Evolutionary conservation across 2,113 vertebrate species (phyloP), one percentile per base, ranked within the genome.

Genomic region (Ascaphus truei): DNA sequence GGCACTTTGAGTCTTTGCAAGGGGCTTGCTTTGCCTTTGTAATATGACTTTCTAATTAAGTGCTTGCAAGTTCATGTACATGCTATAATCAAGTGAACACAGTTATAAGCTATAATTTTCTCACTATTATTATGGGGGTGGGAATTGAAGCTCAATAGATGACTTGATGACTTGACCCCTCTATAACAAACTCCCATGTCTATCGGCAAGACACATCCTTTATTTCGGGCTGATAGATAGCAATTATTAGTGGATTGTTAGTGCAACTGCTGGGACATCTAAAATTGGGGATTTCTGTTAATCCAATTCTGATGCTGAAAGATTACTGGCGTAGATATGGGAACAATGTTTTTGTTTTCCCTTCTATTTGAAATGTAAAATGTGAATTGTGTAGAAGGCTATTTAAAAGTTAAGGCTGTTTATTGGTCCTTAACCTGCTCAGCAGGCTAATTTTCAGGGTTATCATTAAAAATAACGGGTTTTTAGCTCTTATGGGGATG

Each of bases 11-110:
- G 31, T 36, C 26, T 36, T 60, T 36, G 39, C 26, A 60, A 51
- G 66, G 36, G 45, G 25, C 30, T 52, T 52, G 31, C 22, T 23
- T 36, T 25, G 57, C 67, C 23, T 71, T 61, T 71, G 13, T 43
- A 60, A 61, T 52, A 71, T 71, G 67, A 61, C 67, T 71, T 71
- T 39, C 50, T 61, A 71, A 71, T 61, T 61, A 61, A 51, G 47
- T 37, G 67, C 67, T 71, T 71, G 57, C 43, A 52, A 61, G 67
- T 61, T 61, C 56, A 61, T 29, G 56, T 52, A 41, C 67, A 52
- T 58, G 27, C 66, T 71, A 52, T 71, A 71, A 71, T 71, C 67
- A 52, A 52, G 57, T 41, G 45, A 56, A 71, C 57, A 23, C 33
- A 41, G 57, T 7, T 3, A 16, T 18, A 71, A 61, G 55, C 67